Evolutionary conservation across 2,113 vertebrate species (phyloP).

Genomic region (Cyrtonyx montezumae): DNA sequence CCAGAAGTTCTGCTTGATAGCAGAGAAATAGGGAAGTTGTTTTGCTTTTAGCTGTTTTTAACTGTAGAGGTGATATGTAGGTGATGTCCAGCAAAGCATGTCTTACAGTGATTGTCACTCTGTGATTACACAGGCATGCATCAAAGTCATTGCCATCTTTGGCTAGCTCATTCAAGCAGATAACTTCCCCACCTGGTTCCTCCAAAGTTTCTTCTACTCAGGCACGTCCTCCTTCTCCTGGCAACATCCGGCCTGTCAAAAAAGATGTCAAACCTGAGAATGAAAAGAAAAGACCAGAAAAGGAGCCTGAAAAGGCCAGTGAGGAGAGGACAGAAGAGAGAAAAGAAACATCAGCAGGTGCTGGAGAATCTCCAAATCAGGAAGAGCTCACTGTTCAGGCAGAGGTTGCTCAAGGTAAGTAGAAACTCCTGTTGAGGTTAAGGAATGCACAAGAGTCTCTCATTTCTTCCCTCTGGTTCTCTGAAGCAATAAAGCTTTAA

Average conservation of each 20-base stretch:
- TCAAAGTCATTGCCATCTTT: constrained; percentile 79
- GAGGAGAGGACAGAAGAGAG: constrained; percentile 43
- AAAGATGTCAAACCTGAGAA: constrained; percentile 72
- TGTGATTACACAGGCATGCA: constrained; percentile 72
- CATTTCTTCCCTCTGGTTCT: background rate
- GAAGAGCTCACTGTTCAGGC: constrained; percentile 13
- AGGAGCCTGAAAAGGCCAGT: constrained; percentile 43
- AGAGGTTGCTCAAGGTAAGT: constrained; percentile 68
- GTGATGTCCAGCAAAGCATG: background rate
- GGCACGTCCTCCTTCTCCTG: constrained; percentile 79
- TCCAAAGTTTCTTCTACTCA: constrained; percentile 74
- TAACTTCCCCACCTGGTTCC: constrained; percentile 76
- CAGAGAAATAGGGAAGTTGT: background rate
- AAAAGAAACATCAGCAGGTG: constrained; percentile 37
- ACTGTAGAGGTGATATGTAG: background rate
- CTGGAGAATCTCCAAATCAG: constrained; percentile 24
- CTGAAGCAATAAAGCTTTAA: background rate
- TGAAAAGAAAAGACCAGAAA: constrained; percentile 73
- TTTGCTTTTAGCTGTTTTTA: background rate
- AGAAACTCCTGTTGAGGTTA: background rate
- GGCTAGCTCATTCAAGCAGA: constrained; percentile 83
- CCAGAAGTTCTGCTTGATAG: background rate
- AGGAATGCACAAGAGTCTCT: background rate
- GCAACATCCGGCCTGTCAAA: constrained; percentile 89
- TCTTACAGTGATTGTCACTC: background rate